phyloP scores from a whole-genome alignment of 2,888 invertebrate genomes.

The Palloptera scutellata region DNA sequence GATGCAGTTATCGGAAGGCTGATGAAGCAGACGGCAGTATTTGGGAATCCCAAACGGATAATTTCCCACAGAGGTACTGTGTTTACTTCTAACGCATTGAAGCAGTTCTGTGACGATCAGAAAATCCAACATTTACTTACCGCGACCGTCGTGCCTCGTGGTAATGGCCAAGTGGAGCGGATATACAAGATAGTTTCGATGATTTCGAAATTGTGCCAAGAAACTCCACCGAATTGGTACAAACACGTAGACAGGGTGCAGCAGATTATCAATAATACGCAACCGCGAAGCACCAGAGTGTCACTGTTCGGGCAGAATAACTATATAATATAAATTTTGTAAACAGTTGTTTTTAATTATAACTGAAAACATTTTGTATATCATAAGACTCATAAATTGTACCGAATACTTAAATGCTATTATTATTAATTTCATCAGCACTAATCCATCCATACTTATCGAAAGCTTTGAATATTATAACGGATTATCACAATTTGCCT shows the following conservation, averaged over 20 bases:
- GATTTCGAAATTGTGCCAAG: slow-evolving; percentile 53
- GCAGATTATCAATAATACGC: slow-evolving; percentile 42
- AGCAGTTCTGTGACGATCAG: slow-evolving; percentile 49
- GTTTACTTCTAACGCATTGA: slow-evolving; percentile 55
- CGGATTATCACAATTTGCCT: too few relatives aligned
- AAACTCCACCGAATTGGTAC: slow-evolving; percentile 51
- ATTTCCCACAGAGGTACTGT: slow-evolving; percentile 57
- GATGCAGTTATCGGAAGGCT: slow-evolving; percentile 50
- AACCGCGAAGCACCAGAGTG: slow-evolving; percentile 32
- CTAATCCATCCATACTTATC: too few relatives aligned
- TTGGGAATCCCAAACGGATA: slow-evolving; percentile 45
- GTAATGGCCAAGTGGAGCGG: slow-evolving; percentile 56
- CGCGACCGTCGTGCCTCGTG: slow-evolving; percentile 50
- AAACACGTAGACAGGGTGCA: slow-evolving; percentile 39
- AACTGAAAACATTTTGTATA: too few relatives aligned
- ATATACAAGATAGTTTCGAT: slow-evolving; percentile 50
- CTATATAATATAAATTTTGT: too few relatives aligned
- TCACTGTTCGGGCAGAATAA: too few relatives aligned
- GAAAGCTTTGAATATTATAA: too few relatives aligned
- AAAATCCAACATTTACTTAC: slow-evolving; percentile 46
- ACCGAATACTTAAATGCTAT: too few relatives aligned
- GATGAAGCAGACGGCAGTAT: slow-evolving; percentile 21
- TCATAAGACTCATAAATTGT: too few relatives aligned
- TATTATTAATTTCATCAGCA: too few relatives aligned
- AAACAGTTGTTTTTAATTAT: too few relatives aligned